A percentile compares a stretch with the other conserved stretches of the same genome.
Conservation (phyloP, 2,888 invertebrate species). For the Gari tellinella region DNA sequence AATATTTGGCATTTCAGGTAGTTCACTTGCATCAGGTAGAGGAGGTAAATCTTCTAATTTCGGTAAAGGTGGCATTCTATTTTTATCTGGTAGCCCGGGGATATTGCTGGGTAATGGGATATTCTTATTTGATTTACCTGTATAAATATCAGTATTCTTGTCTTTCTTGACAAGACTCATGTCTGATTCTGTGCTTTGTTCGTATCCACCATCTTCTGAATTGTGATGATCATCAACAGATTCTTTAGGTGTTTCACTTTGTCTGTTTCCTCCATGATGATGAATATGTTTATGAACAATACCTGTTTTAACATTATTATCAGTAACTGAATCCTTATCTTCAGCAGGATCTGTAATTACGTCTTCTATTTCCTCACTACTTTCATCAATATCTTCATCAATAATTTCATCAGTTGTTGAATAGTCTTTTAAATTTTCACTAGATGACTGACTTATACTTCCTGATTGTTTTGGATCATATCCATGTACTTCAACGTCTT, state of each 20-base stretch:
- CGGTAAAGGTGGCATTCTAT: constrained; percentile 23
- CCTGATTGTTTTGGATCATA: too few relatives aligned
- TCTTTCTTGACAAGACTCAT: too few relatives aligned
- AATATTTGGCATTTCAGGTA: constrained; percentile 10
- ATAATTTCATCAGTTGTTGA: too few relatives aligned
- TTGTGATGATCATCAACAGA: not conserved
- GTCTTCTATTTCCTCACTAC: not conserved
- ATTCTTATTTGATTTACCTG: not conserved
- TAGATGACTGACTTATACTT: too few relatives aligned
- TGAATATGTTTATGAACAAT: constrained; percentile 35
- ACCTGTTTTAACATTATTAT: not conserved
- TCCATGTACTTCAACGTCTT: too few relatives aligned
- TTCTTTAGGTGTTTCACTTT: not conserved
- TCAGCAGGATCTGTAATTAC: constrained; percentile 1
- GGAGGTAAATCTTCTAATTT: constrained; percentile 32
- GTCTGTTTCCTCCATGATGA: constrained; percentile 23
- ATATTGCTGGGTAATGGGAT: not conserved
- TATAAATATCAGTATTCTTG: not conserved
- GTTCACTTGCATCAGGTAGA: not conserved
- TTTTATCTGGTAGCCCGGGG: constrained; percentile 10
- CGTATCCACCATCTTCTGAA: too few relatives aligned
- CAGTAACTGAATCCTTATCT: not conserved
- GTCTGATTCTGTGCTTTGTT: not conserved
- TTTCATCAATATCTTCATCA: too few relatives aligned
- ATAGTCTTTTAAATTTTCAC: too few relatives aligned